Conservation (phyloP, 2,888 invertebrate genomes). For the Lamellibrachia satsuma region DNA sequence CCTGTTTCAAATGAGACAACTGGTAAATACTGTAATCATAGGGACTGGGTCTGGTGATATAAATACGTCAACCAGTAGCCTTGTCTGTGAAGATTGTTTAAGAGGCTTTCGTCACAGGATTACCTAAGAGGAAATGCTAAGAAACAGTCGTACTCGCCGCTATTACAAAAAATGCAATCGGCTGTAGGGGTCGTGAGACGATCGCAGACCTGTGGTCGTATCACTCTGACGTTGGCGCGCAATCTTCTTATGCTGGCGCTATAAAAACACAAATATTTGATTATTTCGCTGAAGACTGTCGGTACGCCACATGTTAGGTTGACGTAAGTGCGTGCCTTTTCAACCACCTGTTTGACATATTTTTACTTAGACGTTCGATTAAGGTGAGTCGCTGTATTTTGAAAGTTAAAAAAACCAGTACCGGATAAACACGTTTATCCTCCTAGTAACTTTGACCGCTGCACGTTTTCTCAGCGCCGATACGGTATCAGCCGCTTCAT, state of each 20-base stretch:
- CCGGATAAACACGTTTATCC: neutral
- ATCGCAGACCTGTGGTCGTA: neutral
- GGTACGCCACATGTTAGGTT: neutral
- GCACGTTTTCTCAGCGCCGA: neutral
- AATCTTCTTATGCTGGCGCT: neutral
- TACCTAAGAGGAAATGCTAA: neutral
- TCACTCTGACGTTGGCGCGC: neutral
- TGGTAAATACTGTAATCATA: too few relatives aligned
- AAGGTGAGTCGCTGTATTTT: neutral
- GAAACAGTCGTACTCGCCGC: neutral
- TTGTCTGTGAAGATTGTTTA: neutral
- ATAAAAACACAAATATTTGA: neutral
- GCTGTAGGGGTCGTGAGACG: neutral
- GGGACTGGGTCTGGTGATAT: neutral
- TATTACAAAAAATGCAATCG: neutral
- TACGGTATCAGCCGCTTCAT: neutral
- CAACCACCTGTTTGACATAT: neutral
- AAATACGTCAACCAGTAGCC: neutral
- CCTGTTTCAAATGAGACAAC: neutral
- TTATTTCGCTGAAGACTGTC: neutral
- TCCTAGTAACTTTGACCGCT: neutral
- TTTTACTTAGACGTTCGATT: neutral
- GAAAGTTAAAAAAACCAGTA: neutral
- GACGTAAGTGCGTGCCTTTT: neutral
- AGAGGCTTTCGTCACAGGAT: conserved; percentile 8